Percentiles rank a stretch among this genome's conserved stretches.
These are phyloP conservation scores for Aeoliscus strigatus DNA, from an alignment of 2,797 vertebrate species.

Conservation along the genomic window DNA sequence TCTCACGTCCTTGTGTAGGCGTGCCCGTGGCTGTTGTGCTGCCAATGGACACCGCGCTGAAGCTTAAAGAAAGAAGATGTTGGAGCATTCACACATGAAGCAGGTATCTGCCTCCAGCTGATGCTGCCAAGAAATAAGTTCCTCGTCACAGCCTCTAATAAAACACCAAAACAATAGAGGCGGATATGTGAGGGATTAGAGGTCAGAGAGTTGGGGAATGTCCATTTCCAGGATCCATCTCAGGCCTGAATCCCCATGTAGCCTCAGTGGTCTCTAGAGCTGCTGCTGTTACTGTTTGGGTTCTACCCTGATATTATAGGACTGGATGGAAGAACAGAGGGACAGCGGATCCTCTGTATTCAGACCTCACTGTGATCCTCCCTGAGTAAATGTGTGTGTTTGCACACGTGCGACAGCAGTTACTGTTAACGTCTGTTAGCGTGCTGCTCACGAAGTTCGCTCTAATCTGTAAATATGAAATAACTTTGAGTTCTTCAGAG, in stretches of 20 bases:
- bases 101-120: constrained; percentile 29
- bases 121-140: constrained; percentile 50
- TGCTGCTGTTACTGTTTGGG: constrained; percentile 20
- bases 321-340: constrained; percentile 20
- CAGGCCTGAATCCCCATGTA: constrained; percentile 45
- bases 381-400: constrained; percentile 9
- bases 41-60: constrained; percentile 25
- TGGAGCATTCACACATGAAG: constrained; percentile 33
- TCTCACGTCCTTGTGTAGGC: constrained; percentile 27
- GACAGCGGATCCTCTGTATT: constrained; percentile 23
- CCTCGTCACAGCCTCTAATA: constrained; percentile 40
- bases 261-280: constrained; percentile 46
- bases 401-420: constrained; percentile 12
- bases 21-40: constrained; percentile 22
- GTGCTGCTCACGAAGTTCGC: constrained; percentile 29
- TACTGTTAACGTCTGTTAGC: constrained; percentile 7
- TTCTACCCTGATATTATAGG: constrained; percentile 21
- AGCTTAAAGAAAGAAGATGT: constrained; percentile 40
- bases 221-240: constrained; percentile 64
- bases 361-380: constrained; percentile 36
- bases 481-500: constrained; percentile 61
- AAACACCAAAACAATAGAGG: constrained; percentile 59
- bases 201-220: constrained; percentile 52
- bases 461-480: constrained; percentile 55
- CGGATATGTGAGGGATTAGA: constrained; percentile 61